Evolutionary conservation across 2,113 vertebrate species (phyloP).

Genomic region (Neogobius melanostomus): DNA sequence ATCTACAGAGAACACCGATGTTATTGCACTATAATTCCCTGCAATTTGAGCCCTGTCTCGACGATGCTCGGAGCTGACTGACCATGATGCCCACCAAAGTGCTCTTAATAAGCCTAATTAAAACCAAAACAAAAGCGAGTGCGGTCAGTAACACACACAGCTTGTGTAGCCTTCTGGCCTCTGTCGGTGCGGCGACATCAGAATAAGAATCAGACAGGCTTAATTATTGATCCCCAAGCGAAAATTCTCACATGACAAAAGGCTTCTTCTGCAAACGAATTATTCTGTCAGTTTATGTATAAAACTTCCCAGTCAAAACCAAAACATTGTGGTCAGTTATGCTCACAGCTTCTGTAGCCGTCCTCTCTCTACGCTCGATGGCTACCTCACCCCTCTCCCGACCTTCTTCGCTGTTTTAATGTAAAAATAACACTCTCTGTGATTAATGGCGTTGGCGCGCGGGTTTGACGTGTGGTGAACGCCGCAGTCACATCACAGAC

Average conservation of each 20-base stretch:
- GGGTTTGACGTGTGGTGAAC: constrained; percentile 38
- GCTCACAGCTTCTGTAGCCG: no score
- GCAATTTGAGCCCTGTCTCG: neutral
- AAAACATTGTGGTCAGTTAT: no score
- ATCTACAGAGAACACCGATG: neutral
- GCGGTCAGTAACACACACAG: no score
- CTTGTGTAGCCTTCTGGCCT: no score
- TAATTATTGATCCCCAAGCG: no score
- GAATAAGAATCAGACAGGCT: no score
- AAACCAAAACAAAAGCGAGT: neutral
- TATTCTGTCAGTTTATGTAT: no score
- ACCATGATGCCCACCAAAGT: neutral
- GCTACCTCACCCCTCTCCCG: constrained; percentile 14
- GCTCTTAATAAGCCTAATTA: constrained; percentile 2
- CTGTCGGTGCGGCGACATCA: no score
- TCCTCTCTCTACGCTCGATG: neutral
- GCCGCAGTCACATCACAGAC: constrained; percentile 13
- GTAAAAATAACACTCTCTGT: constrained; percentile 37
- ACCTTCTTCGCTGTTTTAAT: constrained; percentile 25
- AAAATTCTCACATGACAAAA: no score
- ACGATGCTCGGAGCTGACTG: neutral
- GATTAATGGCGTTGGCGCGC: constrained; percentile 43
- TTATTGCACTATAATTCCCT: constrained; percentile 3
- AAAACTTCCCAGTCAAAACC: no score
- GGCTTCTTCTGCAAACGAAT: no score